Evolutionary conservation across 2,113 vertebrate genomes (phyloP).

Genomic region (Indicator indicator): DNA sequence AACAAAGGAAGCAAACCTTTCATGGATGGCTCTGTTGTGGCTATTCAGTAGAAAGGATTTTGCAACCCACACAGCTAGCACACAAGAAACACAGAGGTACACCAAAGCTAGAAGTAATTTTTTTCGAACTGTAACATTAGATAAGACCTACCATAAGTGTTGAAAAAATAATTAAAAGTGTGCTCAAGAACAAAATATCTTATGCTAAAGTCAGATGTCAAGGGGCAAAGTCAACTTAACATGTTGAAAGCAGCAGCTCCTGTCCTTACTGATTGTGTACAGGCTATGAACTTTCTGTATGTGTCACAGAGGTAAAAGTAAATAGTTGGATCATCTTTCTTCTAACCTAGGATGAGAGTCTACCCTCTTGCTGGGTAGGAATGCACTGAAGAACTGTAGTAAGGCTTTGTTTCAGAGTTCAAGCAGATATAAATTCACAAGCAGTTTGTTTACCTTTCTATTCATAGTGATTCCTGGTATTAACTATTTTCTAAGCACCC

Average conservation of each 20-base stretch:
- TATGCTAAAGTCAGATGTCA: neutral
- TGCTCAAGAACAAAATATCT: neutral
- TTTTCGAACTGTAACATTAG: slow-evolving; percentile 20
- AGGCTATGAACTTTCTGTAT: neutral
- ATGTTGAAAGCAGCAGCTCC: slow-evolving; percentile 35
- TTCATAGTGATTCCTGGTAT: slow-evolving; percentile 3
- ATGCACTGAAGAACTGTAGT: neutral
- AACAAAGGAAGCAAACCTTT: slow-evolving; percentile 32
- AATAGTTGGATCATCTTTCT: neutral
- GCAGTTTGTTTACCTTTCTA: slow-evolving; percentile 47
- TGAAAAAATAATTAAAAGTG: slow-evolving; percentile 33
- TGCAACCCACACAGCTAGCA: neutral
- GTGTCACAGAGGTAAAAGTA: neutral
- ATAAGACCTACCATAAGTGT: neutral
- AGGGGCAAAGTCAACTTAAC: neutral
- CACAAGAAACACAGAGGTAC: neutral
- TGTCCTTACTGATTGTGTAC: slow-evolving; percentile 3
- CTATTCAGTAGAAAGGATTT: slow-evolving; percentile 22
- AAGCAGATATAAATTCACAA: neutral
- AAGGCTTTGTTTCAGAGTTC: neutral
- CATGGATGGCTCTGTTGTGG: neutral
- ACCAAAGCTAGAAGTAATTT: slow-evolving; percentile 28
- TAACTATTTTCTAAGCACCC: neutral
- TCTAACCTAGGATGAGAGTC: neutral
- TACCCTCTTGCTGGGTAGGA: neutral